These are phyloP conservation scores for Columba janthina DNA, from an alignment of 2,113 vertebrate species.

Conservation along the genomic window DNA sequence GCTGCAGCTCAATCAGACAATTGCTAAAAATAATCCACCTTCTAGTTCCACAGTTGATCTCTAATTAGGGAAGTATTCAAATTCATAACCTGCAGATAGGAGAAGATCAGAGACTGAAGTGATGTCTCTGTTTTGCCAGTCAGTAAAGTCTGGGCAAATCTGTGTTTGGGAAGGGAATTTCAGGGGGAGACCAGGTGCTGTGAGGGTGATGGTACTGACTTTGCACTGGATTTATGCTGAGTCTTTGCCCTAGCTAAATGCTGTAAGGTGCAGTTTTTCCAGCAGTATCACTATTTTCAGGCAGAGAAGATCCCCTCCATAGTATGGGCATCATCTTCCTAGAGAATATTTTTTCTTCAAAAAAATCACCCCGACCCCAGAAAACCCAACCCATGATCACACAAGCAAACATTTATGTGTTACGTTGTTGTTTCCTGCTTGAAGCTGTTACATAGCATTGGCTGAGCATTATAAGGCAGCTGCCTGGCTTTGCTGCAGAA, in stretches of 20 bases:
- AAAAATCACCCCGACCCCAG: rapidly evolving
- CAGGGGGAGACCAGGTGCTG: background rate
- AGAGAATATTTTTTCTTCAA: background rate
- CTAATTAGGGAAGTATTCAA: background rate
- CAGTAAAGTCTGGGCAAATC: background rate
- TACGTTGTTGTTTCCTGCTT: background rate
- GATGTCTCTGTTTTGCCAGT: background rate
- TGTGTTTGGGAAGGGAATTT: background rate
- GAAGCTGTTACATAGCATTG: background rate
- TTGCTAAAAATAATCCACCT: background rate
- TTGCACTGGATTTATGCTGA: background rate
- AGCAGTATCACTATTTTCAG: background rate
- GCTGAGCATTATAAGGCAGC: background rate
- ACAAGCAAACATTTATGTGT: background rate
- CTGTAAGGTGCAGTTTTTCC: background rate
- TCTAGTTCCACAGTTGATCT: background rate
- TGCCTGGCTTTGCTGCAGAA: background rate
- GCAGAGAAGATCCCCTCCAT: background rate
- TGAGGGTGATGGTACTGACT: background rate
- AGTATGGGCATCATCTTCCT: background rate
- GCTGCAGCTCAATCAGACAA: background rate
- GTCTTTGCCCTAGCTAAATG: background rate
- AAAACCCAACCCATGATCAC: background rate
- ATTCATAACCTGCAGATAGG: background rate
- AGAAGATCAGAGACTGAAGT: background rate